Evolutionary conservation across 2,888 invertebrate species (phyloP).

Genomic region (Callinectes sapidus): DNA sequence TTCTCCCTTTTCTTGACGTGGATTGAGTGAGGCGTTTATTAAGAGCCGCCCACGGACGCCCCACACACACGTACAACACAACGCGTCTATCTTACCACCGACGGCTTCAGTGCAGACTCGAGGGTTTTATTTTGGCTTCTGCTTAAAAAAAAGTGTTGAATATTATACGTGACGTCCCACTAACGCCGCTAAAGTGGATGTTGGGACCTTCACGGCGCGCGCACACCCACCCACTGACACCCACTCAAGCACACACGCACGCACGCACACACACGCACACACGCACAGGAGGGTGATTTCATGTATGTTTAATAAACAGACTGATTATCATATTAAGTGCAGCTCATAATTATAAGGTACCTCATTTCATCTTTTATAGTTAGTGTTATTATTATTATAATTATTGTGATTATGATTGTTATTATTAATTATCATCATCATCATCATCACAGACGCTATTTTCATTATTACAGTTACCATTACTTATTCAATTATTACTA

Average conservation of each 20-base stretch:
- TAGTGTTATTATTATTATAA: background rate
- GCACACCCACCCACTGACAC: background rate
- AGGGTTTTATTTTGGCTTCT: too few species aligned
- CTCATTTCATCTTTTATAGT: background rate
- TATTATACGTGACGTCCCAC: too few species aligned
- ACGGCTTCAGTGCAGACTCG: too few species aligned
- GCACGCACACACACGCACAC: constrained; percentile 19
- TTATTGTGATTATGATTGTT: background rate
- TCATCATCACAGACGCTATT: background rate
- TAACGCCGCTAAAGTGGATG: background rate
- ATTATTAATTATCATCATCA: background rate
- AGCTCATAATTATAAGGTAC: background rate
- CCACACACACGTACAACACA: too few species aligned
- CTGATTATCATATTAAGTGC: constrained; percentile 11
- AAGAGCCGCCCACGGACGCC: too few species aligned
- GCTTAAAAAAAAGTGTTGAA: too few species aligned
- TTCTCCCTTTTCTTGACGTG: too few species aligned
- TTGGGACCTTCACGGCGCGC: background rate
- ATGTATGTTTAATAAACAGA: constrained; percentile 18
- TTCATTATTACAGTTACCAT: background rate
- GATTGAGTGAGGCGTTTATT: too few species aligned
- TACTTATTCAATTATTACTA: background rate
- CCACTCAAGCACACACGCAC: background rate
- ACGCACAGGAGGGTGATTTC: background rate
- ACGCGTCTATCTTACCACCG: too few species aligned